These are phyloP conservation scores for Chaunax sp. DNA, from an alignment of 2,797 vertebrate genomes.

Conservation along the genomic window DNA sequence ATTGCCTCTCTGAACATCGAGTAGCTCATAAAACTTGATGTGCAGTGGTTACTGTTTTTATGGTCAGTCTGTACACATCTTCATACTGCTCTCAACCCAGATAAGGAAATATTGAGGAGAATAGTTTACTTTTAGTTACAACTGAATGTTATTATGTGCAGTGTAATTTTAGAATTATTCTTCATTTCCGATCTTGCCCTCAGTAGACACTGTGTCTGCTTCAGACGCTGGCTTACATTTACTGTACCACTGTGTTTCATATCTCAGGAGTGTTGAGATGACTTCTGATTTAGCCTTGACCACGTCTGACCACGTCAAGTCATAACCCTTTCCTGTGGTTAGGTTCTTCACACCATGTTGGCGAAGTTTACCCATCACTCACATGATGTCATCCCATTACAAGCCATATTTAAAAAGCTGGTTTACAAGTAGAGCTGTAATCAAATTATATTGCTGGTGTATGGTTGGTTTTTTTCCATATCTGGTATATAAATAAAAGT, in stretches of 20 bases:
- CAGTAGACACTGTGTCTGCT: conserved; percentile 17
- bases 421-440: conserved; percentile 50
- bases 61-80: background rate
- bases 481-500: conserved; percentile 49
- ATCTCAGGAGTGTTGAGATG: conserved; percentile 19
- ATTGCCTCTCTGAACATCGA: no score
- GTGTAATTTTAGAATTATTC: conserved; percentile 19
- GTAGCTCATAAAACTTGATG: no score
- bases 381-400: conserved; percentile 37
- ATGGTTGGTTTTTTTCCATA: conserved; percentile 47
- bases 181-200: conserved; percentile 16
- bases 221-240: conserved; percentile 8
- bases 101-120: background rate
- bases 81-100: background rate
- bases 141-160: conserved; percentile 16
- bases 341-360: conserved; percentile 49
- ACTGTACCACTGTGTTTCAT: background rate
- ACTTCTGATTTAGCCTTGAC: conserved; percentile 30
- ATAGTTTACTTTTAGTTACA: background rate
- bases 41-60: background rate
- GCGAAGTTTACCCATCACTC: conserved; percentile 43
- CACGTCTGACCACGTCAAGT: conserved; percentile 25
- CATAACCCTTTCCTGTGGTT: conserved; percentile 49
- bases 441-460: conserved; percentile 41
- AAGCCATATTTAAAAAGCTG: conserved; percentile 45